Evolutionary conservation across 2,888 invertebrate genomes (phyloP).

Genomic region (Chrysina gloriosa): DNA sequence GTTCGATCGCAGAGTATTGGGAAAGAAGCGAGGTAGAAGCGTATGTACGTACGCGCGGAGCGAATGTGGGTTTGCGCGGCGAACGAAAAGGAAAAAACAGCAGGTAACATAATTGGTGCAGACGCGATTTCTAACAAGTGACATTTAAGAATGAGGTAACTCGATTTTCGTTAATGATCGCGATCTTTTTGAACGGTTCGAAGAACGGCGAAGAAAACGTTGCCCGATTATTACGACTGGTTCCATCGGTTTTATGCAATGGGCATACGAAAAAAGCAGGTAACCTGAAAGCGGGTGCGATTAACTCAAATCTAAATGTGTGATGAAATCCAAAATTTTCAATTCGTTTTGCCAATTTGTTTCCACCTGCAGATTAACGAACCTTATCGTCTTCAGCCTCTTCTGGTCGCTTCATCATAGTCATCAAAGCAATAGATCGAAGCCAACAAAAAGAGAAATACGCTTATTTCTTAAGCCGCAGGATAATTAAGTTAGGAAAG

Average conservation of each 20-base stretch:
- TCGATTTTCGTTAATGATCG: slow-evolving; percentile 34
- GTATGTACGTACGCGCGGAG: background rate
- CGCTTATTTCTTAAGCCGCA: too few relatives aligned
- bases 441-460: too few relatives aligned
- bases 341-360: too few relatives aligned
- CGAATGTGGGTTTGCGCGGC: background rate
- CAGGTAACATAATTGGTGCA: slow-evolving; percentile 24
- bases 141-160: slow-evolving; percentile 42
- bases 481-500: too few relatives aligned
- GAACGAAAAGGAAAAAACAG: slow-evolving; percentile 10
- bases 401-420: too few relatives aligned
- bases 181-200: background rate
- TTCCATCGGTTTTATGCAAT: background rate
- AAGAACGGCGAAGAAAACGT: background rate
- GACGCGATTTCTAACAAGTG: slow-evolving; percentile 36
- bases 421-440: too few relatives aligned
- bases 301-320: too few relatives aligned
- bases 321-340: too few relatives aligned
- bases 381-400: too few relatives aligned
- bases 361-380: too few relatives aligned
- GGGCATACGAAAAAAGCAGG: too few relatives aligned
- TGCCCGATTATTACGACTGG: background rate
- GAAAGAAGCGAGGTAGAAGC: slow-evolving; percentile 6
- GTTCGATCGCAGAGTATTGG: slow-evolving; percentile 13
- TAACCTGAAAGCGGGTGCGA: too few relatives aligned